These are phyloP conservation scores for Astyanax mexicanus DNA, from an alignment of 2,797 vertebrate species.

Conservation along the genomic window DNA sequence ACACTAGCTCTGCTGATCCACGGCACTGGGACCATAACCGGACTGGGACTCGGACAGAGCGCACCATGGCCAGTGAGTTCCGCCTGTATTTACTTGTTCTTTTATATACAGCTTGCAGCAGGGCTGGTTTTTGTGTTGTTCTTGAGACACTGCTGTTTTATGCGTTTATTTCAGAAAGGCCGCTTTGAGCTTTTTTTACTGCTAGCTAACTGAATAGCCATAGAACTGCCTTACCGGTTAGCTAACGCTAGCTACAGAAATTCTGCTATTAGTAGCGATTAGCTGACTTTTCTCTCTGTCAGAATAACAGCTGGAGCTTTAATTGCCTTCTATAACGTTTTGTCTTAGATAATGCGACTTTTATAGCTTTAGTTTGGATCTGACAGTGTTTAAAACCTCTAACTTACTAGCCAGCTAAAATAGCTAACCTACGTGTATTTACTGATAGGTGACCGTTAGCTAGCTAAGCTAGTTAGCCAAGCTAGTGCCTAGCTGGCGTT, in stretches of 20 bases:
- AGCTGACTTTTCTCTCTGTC: background rate
- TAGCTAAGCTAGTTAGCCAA: no score
- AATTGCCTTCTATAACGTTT: background rate
- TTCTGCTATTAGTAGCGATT: no score
- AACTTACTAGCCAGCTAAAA: background rate
- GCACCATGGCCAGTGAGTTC: slow-evolving; percentile 82
- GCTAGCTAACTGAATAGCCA: no score
- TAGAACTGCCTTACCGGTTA: background rate
- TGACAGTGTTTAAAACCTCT: background rate
- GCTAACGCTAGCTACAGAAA: background rate
- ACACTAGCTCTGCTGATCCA: slow-evolving; percentile 68
- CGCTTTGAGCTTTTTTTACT: background rate
- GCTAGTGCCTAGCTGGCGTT: no score
- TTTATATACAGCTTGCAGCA: background rate
- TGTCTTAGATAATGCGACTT: background rate
- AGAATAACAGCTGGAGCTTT: background rate
- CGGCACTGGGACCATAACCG: slow-evolving; percentile 56
- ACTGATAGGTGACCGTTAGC: no score
- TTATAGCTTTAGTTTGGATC: background rate
- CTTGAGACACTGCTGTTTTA: background rate
- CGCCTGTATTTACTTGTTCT: background rate
- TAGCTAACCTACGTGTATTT: no score
- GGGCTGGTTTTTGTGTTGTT: background rate
- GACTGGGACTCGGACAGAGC: slow-evolving; percentile 58
- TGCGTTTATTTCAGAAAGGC: background rate